phyloP scores from a whole-genome alignment of 2,797 vertebrate genomes.

The Strix occidentalis region DNA sequence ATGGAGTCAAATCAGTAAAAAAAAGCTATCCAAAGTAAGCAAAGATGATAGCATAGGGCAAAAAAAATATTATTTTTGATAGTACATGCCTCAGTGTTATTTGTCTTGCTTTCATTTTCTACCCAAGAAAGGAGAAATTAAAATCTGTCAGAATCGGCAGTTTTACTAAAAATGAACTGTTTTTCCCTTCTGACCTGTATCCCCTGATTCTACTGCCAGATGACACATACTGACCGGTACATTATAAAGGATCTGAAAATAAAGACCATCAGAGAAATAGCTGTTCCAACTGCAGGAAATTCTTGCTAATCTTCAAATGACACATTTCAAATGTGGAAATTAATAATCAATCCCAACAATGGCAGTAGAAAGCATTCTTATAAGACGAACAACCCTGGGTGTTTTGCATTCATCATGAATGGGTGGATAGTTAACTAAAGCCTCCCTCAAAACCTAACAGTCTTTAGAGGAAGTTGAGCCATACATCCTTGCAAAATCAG shows the following conservation, averaged over 20 bases:
- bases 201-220: background rate
- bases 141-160: background rate
- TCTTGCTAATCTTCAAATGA: background rate
- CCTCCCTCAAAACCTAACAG: background rate
- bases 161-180: background rate
- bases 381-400: background rate
- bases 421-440: background rate
- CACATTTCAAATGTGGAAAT: background rate
- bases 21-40: background rate
- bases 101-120: slow-evolving; percentile 13
- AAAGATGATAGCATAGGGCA: background rate
- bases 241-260: background rate
- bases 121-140: background rate
- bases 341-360: background rate
- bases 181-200: background rate
- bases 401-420: background rate
- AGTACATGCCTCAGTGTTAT: background rate
- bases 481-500: background rate
- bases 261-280: background rate
- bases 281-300: background rate
- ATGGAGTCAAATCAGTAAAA: background rate
- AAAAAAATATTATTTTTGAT: background rate
- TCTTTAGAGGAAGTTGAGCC: background rate
- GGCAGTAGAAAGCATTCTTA: background rate
- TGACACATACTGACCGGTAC: background rate